These are phyloP conservation scores for Diuraphis noxia DNA, from an alignment of 1,140 invertebrate species.

Conservation along the genomic window DNA sequence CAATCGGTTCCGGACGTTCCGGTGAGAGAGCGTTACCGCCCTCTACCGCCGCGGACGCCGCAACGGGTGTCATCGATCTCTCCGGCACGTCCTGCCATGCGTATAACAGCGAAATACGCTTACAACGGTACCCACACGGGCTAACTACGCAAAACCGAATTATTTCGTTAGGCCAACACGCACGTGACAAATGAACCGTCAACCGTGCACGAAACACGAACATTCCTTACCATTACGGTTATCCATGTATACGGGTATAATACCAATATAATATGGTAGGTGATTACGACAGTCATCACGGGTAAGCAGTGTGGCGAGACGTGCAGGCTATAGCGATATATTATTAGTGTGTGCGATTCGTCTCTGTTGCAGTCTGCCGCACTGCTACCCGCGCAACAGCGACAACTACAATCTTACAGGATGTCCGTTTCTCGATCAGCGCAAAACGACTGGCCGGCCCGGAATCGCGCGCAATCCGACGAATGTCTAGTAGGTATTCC, in stretches of 20 bases:
- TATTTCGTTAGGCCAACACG: background rate
- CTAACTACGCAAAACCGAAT: conserved; percentile 16
- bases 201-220: background rate
- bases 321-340: background rate
- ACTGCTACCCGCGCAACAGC: background rate
- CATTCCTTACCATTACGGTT: background rate
- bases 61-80: conserved; percentile 52
- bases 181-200: conserved; percentile 22
- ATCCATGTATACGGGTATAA: background rate
- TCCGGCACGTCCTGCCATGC: conserved; percentile 48
- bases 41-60: background rate
- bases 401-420: background rate
- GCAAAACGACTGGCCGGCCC: no score
- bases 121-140: background rate
- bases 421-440: background rate
- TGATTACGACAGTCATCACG: background rate
- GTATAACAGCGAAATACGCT: conserved; percentile 37
- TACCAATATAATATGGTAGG: background rate
- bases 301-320: background rate
- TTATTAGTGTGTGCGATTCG: background rate
- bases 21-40: conserved; percentile 1
- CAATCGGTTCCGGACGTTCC: conserved; percentile 15
- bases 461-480: background rate
- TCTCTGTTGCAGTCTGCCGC: background rate
- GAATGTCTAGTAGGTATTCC: no score